Evolutionary conservation across 2,113 vertebrate genomes (phyloP), one percentile per base, ranked within the genome.

Genomic region (Gambusia affinis): DNA sequence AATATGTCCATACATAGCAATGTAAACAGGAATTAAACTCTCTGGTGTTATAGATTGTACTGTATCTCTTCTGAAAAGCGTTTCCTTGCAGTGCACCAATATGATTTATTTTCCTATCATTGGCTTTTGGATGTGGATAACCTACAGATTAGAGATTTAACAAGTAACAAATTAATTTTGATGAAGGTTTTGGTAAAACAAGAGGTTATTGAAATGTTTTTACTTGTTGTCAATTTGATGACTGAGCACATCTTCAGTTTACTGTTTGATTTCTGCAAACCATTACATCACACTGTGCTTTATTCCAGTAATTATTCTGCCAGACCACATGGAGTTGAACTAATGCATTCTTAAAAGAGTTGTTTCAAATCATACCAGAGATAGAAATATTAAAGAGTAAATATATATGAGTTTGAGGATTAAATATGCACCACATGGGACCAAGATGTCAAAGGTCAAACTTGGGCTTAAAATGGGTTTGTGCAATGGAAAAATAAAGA

Each of bases 21-120:
- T 47, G 74, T 90, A 71, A 86, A 80, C 83, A 85, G 80, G 84
- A 88, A 78, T 39, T 84, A 89, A 74, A 87, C 82, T 81, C 85
- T 88, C 66, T 72, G 78, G 84, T 67, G 73, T 74, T 66, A 78
- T 85, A 84, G 79, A 89, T 86, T 80, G 76, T 86, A 85, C 75
- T 76, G 81, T 87, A 83, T 75, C 70, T 85, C 85, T 85, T 78
- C 84, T 77, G 69, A 87, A 74, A 88, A 76, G 76, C 79, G 88
- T 87, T 87, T 88, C 78, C 64, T 80, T 89, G 88, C 74, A 88
- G 90, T 84, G 85, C 92, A 93, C 90, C 88, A 88, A 10, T 66
- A 80, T 70, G 44, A 68, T 66, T 87, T 84, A 54, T 88, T 88
- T 89, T 81, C 73, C 82, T 76, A 73, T 88, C 88, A 84, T 87